phyloP scores from a whole-genome alignment of 2,113 vertebrate species.

The Poecile atricapillus region DNA sequence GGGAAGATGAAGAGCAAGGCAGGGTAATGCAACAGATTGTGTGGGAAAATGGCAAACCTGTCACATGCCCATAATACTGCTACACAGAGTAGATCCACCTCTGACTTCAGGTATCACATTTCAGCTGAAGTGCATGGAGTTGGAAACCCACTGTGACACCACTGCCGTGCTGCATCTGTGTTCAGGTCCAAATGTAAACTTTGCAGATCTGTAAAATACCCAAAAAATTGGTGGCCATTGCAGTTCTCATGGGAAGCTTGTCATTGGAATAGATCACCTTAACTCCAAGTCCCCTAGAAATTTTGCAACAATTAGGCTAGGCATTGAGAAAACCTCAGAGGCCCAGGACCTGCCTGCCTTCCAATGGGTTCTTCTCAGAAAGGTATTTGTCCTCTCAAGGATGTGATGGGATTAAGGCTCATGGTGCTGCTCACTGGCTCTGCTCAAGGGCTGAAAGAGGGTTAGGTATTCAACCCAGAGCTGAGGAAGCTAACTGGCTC shows the following conservation, averaged over 20 bases:
- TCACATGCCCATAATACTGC: neutral
- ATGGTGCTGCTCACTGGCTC: neutral
- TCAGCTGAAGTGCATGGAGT: neutral
- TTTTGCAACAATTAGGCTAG: neutral
- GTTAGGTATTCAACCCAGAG: neutral
- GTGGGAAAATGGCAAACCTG: neutral
- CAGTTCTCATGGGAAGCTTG: neutral
- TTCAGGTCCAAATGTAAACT: neutral
- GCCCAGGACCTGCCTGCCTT: neutral
- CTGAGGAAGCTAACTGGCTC: neutral
- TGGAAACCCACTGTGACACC: neutral
- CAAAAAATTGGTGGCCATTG: neutral
- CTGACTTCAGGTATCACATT: neutral
- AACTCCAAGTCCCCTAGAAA: neutral
- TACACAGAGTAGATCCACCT: fast-evolving
- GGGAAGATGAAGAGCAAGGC: neutral
- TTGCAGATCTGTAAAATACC: neutral
- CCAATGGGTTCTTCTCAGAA: neutral
- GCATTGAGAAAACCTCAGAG: neutral
- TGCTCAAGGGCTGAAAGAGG: neutral
- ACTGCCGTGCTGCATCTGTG: fast-evolving
- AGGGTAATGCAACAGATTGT: neutral
- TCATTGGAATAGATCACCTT: neutral
- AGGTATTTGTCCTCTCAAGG: neutral
- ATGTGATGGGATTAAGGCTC: neutral